Evolutionary conservation across 2,797 vertebrate species (phyloP).

Genomic region (Acanthurus tractus): DNA sequence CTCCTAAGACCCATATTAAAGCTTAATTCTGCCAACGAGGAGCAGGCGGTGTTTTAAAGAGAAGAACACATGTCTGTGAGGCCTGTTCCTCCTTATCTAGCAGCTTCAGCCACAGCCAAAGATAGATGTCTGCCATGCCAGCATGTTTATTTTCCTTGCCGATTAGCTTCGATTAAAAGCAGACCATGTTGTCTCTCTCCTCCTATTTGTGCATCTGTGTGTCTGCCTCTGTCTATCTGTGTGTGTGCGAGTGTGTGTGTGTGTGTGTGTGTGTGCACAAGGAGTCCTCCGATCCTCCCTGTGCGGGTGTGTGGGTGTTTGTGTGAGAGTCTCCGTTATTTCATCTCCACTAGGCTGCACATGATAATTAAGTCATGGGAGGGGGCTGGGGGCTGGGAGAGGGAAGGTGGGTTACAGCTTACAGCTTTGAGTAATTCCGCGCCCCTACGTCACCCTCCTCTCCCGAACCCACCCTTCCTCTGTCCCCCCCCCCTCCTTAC

Average conservation of each 20-base stretch:
- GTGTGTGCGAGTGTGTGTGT: too few relatives aligned
- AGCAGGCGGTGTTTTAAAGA: slow-evolving; percentile 75
- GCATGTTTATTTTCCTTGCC: slow-evolving; percentile 83
- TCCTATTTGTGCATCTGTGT: slow-evolving; percentile 79
- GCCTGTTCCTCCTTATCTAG: slow-evolving; percentile 79
- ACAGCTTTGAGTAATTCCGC: slow-evolving; percentile 88
- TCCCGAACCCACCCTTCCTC: slow-evolving; percentile 51
- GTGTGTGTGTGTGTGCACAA: slow-evolving; percentile 65
- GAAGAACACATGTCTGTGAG: slow-evolving; percentile 76
- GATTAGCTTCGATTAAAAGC: slow-evolving; percentile 85
- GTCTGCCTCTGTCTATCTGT: slow-evolving; percentile 54
- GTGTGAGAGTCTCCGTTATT: slow-evolving; percentile 88
- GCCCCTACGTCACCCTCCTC: slow-evolving; percentile 50
- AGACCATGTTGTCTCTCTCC: slow-evolving; percentile 78
- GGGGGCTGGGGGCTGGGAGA: slow-evolving; percentile 72
- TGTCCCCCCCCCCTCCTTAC: slow-evolving; percentile 59
- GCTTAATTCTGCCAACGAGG: slow-evolving; percentile 76
- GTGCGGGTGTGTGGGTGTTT: slow-evolving; percentile 78
- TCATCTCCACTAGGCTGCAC: slow-evolving; percentile 91
- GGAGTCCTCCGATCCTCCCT: slow-evolving; percentile 68
- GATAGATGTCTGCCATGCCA: slow-evolving; percentile 80
- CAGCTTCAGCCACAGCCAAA: slow-evolving; percentile 75
- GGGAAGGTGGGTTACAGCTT: slow-evolving; percentile 88
- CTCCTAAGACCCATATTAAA: slow-evolving; percentile 76
- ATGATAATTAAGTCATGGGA: slow-evolving; percentile 92